Conservation (phyloP, 2,797 vertebrate genomes). For the Glyptemys insculpta region DNA sequence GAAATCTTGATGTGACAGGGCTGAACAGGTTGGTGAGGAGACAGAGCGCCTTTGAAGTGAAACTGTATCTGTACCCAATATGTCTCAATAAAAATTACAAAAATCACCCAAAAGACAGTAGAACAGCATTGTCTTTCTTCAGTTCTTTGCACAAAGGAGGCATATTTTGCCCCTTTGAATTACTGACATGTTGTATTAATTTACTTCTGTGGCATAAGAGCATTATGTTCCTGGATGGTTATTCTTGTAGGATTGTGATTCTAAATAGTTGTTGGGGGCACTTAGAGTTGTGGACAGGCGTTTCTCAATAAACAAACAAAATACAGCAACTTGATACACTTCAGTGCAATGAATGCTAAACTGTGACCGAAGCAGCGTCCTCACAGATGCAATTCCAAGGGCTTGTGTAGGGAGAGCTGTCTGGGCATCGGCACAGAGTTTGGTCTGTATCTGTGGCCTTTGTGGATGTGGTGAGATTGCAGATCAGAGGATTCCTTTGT, state of each 20-base stretch:
- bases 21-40: conserved; percentile 47
- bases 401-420: not conserved
- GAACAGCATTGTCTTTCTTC: conserved; percentile 38
- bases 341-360: conserved; percentile 37
- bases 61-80: conserved; percentile 11
- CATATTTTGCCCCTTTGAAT: conserved; percentile 47
- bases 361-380: not conserved
- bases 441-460: not conserved
- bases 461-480: not conserved
- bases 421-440: not conserved
- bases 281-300: conserved; percentile 62
- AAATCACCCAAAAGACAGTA: conserved; percentile 40
- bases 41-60: conserved; percentile 37
- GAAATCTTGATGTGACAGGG: conserved; percentile 66
- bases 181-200: conserved; percentile 49
- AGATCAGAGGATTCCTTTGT: not conserved
- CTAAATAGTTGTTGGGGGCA: conserved; percentile 61
- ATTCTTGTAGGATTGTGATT: conserved; percentile 57
- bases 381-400: not conserved
- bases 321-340: conserved; percentile 65
- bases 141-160: conserved; percentile 23
- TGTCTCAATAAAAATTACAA: not conserved
- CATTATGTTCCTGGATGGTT: conserved; percentile 53
- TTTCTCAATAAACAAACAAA: conserved; percentile 74
- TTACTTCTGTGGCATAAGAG: not conserved